Evolutionary conservation across 2,113 vertebrate genomes (phyloP), one percentile per base, ranked within the genome.

Genomic region (Crotalus viridis): DNA sequence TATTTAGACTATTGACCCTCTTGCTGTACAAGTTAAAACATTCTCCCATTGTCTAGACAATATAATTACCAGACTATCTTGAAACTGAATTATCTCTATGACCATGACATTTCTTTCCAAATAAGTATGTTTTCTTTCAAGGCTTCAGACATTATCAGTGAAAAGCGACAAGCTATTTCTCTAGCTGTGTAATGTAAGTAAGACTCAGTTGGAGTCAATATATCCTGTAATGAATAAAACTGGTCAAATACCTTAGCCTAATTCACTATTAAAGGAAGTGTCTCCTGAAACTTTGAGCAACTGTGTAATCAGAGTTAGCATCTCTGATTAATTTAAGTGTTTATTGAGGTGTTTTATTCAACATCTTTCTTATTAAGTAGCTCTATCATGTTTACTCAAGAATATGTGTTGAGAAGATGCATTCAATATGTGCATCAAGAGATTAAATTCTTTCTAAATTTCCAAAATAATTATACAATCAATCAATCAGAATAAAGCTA

Each of bases 391-490:
- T 94, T 52, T 19, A 55, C 26, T 0, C n/a, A 43, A 26, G 26
- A 57, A 56, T 81, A 39, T 48, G 26, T 89, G 15, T 89, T 81
- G 17, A 56, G 39, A 81, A 39, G 81, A 43, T 57, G 17, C 43
- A 39, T 69, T 89, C 39, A 85, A 92, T 51, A 22, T 57, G 39
- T 64, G 43, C 91, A 48, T 92, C 64, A 92, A 61, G 89, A 93
- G 94, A 93, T 8, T 51, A 4, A 69, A 57, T 85, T 39, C 85
- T 85, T 24, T 33, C 5, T 52, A 48, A n/a, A 28, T 57, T 89
- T 92, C 51, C 33, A 95, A 94, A 96, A 91, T 85, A 74, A 19
- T 22, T 87, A 10, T 91, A 61, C 24, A 61, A 61, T 61, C 57
- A 26, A 4, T 9, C 48, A 51, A 9, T 61, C 59, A 61, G 59